These are phyloP conservation scores for Muricea muricata DNA, from an alignment of 92 coral and sea anemone species.

Conservation along the genomic window DNA sequence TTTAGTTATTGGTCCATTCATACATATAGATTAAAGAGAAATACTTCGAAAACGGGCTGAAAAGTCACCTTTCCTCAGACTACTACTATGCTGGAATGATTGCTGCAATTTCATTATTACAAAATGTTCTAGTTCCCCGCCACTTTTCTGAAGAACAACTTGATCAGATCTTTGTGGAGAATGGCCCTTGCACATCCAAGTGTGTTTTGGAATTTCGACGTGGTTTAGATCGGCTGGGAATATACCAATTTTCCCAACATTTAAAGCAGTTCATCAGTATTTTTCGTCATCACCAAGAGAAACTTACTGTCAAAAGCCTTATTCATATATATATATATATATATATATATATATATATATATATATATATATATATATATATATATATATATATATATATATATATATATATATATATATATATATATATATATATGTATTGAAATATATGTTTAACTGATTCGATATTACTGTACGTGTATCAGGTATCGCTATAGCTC, in stretches of 20 bases:
- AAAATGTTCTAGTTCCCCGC: constrained; percentile 57
- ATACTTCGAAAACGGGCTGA: constrained; percentile 47
- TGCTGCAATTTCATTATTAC: constrained; percentile 65
- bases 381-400: too few species aligned
- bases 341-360: too few species aligned
- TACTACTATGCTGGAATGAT: constrained; percentile 58
- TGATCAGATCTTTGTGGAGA: constrained; percentile 42
- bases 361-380: too few species aligned
- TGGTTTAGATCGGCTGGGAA: background rate
- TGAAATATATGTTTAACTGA: too few species aligned
- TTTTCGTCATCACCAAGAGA: background rate
- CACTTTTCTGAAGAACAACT: constrained; percentile 49
- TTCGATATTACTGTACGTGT: too few species aligned
- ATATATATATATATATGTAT: too few species aligned
- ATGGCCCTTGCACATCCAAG: background rate
- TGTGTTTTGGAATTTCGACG: constrained; percentile 2
- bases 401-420: too few species aligned
- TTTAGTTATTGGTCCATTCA: background rate
- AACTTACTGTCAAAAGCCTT: background rate
- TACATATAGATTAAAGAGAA: constrained; percentile 36
- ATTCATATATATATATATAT: too few species aligned
- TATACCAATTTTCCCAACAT: background rate
- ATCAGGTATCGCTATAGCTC: too few species aligned
- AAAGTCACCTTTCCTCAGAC: constrained; percentile 61
- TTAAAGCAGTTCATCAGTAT: background rate